phyloP scores from a whole-genome alignment of 2,888 invertebrate species.

The Drosophila crucigera region DNA sequence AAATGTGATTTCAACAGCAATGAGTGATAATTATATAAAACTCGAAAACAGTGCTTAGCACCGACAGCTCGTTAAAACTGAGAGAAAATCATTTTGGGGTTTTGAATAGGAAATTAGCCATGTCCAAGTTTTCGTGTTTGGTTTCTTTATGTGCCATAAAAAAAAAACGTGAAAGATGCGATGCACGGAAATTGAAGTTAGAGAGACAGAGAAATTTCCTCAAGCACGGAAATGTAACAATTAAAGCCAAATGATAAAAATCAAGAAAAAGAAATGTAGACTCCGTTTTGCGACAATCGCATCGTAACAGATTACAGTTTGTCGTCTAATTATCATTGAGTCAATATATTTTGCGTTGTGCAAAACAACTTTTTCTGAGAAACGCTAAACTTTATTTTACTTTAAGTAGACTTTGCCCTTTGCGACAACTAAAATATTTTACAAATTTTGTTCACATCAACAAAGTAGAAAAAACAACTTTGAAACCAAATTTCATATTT shows the following conservation, averaged over 20 bases:
- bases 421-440: background rate
- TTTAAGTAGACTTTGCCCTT: slow-evolving; percentile 6
- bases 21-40: slow-evolving; percentile 26
- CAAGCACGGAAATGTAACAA: slow-evolving; percentile 36
- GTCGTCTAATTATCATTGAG: background rate
- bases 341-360: background rate
- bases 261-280: slow-evolving; percentile 6
- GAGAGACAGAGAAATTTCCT: slow-evolving; percentile 23
- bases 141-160: slow-evolving; percentile 63
- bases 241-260: slow-evolving; percentile 33
- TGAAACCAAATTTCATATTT: slow-evolving; percentile 26
- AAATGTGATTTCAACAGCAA: slow-evolving; percentile 13
- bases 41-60: slow-evolving; percentile 30
- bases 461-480: slow-evolving; percentile 1
- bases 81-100: slow-evolving; percentile 45
- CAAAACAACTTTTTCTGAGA: background rate
- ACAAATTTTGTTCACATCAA: background rate
- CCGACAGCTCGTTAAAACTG: slow-evolving; percentile 45
- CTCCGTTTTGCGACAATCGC: background rate
- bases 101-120: slow-evolving; percentile 48
- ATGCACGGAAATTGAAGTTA: slow-evolving; percentile 22
- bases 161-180: slow-evolving; percentile 15
- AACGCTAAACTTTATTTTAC: rapidly evolving
- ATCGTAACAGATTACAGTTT: background rate
- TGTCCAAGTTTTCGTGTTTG: slow-evolving; percentile 29